These are phyloP conservation scores for Dicranocentrus wangi DNA, from an alignment of 2,888 invertebrate species.

Conservation along the genomic window DNA sequence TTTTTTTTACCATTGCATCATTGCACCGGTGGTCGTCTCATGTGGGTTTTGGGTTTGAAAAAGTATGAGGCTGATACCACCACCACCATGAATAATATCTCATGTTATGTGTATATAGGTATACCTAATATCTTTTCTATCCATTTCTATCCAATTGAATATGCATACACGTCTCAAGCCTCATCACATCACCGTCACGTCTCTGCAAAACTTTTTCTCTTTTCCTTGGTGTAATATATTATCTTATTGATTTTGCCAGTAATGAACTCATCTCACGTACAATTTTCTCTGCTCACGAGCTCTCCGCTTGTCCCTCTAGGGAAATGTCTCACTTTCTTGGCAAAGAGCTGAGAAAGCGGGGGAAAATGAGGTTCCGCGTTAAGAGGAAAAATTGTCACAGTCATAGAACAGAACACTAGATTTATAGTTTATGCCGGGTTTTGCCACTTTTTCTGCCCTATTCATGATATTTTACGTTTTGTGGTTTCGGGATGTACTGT, in stretches of 20 bases:
- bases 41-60: too few species aligned
- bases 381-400: too few species aligned
- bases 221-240: not conserved
- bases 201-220: not conserved
- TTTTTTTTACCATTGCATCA: too few species aligned
- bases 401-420: too few species aligned
- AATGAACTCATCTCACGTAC: slow-evolving; percentile 47
- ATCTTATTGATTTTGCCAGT: slow-evolving; percentile 10
- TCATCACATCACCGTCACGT: not conserved
- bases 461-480: too few species aligned
- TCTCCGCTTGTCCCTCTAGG: not conserved
- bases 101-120: too few species aligned
- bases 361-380: not conserved
- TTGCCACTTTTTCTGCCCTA: too few species aligned
- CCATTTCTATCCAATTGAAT: slow-evolving; percentile 11
- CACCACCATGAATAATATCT: slow-evolving; percentile 6
- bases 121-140: too few species aligned
- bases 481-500: too few species aligned
- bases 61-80: too few species aligned
- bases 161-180: slow-evolving; percentile 5
- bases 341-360: not conserved
- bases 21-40: too few species aligned
- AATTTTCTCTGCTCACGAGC: slow-evolving; percentile 27
- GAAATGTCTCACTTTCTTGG: slow-evolving; percentile 18
- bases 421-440: too few species aligned